phyloP scores from a whole-genome alignment of 2,888 invertebrate genomes.

The Trisateles emortualis region DNA sequence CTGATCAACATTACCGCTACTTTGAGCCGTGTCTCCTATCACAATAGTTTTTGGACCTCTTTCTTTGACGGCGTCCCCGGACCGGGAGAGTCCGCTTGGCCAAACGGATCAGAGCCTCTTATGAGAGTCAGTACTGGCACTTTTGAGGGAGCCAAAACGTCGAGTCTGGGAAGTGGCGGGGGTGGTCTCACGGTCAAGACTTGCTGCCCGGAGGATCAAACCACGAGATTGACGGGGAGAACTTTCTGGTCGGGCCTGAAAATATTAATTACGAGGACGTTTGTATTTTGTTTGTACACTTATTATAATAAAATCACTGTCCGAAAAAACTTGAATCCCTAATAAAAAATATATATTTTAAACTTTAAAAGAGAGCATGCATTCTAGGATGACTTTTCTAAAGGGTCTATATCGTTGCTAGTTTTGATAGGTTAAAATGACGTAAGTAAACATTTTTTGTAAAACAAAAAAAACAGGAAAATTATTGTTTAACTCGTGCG shows the following conservation, averaged over 20 bases:
- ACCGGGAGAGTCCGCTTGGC: conserved; percentile 59
- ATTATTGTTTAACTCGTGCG: neutral
- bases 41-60: conserved; percentile 47
- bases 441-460: too few relatives aligned
- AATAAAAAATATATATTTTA: too few relatives aligned
- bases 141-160: conserved; percentile 76
- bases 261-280: conserved; percentile 8
- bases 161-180: conserved; percentile 61
- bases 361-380: too few relatives aligned
- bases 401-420: too few relatives aligned
- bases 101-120: conserved; percentile 83
- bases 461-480: too few relatives aligned
- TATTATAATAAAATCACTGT: too few relatives aligned
- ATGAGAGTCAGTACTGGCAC: conserved; percentile 76
- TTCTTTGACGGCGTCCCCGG: conserved; percentile 41
- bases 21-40: conserved; percentile 42
- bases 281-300: neutral
- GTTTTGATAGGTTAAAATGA: too few relatives aligned
- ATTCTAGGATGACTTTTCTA: too few relatives aligned
- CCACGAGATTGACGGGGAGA: conserved; percentile 73
- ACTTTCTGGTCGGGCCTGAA: conserved; percentile 63
- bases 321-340: too few relatives aligned
- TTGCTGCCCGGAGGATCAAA: conserved; percentile 79
- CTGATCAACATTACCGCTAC: conserved; percentile 27
- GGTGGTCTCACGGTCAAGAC: conserved; percentile 75